Conservation (phyloP, 2,797 vertebrate genomes). For the Serranus cabrilla region DNA sequence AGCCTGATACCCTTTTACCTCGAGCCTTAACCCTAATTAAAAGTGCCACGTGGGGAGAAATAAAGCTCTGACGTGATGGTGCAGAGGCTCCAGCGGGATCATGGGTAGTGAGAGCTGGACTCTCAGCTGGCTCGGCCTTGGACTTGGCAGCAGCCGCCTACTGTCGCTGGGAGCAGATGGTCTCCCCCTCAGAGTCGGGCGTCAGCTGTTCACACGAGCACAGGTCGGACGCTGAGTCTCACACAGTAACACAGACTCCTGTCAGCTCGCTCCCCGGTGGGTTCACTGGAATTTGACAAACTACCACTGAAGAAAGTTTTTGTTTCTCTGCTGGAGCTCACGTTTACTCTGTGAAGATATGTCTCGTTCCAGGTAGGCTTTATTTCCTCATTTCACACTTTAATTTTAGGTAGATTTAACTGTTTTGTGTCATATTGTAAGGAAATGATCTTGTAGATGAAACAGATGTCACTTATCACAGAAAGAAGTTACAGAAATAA, state of each 20-base stretch:
- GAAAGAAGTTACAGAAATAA: background rate
- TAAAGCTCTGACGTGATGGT: conserved; percentile 19
- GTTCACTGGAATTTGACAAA: conserved; percentile 24
- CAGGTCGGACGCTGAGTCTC: conserved; percentile 50
- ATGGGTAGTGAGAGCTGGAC: conserved; percentile 45
- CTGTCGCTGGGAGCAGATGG: conserved; percentile 74
- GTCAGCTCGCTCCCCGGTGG: background rate
- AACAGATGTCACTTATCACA: background rate
- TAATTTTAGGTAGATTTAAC: background rate
- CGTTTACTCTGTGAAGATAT: conserved; percentile 37
- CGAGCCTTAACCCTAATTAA: background rate
- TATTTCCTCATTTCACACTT: background rate
- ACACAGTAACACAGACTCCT: conserved; percentile 26
- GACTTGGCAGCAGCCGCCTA: conserved; percentile 62
- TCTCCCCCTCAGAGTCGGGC: conserved; percentile 63
- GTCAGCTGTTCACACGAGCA: conserved; percentile 71
- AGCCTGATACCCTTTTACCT: background rate
- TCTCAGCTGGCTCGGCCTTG: conserved; percentile 60
- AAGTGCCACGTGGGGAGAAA: conserved; percentile 2
- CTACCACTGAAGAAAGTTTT: conserved; percentile 17
- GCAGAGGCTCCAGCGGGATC: conserved; percentile 39
- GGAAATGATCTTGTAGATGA: background rate
- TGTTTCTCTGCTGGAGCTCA: conserved; percentile 4
- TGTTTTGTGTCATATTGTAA: background rate
- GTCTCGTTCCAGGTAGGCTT: conserved; percentile 63